Base-by-base conservation (phyloP, 2,888 invertebrate genomes). In the Troglohyphantes excavatus region DNA sequence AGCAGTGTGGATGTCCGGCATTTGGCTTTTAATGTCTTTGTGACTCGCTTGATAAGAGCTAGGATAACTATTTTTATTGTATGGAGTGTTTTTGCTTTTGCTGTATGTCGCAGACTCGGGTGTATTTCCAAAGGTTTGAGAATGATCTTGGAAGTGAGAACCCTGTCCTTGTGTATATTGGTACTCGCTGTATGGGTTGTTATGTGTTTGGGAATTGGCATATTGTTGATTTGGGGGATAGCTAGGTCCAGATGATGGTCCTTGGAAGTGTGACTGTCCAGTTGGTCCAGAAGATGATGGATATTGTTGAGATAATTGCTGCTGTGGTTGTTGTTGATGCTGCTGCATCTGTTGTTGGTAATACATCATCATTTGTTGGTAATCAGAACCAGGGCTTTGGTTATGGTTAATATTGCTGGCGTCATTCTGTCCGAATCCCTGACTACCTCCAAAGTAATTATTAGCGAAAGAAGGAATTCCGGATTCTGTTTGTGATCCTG, bases 311-410 rank as follows among this genome's bases (percentile, higher is more conserved):
- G 43, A n/a, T n/a, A n/a, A n/a, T n/a, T n/a, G 19, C 17, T 53
- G 61, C 2, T 53, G 23, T 11, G 27, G 3, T 21, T 59, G 5
- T 27, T 29, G 67, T 11, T 68, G 70, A 6, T 72, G 67, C 6
- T 86, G 86, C 26, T 79, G 84, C 21, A 46, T n/a, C 17, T 61
- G 59, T 59, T 85, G 83, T 13, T 83, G 79, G 27, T 73, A 83
- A 43, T 83, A 65, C 27, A 46, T 17, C 65, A 83, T n/a, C 83
- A 83, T 83, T 65, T 83, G 83, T 7, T 83, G 83, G 13, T 63
- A 73, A 11, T 43, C 63, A 0, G 63, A 5, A 23, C 33, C 61
- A 7, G 70, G 70, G 46, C 26, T 65, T 65, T 73, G 59, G 29
- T 75, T 75, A 9, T 33, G n/a, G 13, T 23, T 63, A 29, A 29